phyloP scores from a whole-genome alignment of 2,797 vertebrate species.

The Manis crassicaudata region DNA sequence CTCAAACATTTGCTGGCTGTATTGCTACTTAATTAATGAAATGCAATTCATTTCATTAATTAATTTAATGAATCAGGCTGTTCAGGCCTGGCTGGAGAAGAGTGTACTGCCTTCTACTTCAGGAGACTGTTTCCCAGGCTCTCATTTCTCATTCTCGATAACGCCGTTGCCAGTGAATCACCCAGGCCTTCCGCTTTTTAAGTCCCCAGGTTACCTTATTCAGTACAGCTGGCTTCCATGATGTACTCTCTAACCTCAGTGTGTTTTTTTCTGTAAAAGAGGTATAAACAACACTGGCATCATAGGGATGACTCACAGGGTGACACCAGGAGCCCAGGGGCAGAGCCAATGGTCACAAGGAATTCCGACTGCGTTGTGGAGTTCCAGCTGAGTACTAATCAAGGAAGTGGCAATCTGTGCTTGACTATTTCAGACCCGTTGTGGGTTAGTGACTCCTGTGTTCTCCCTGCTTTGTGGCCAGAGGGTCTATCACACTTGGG shows the following conservation, averaged over 20 bases:
- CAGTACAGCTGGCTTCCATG: background rate
- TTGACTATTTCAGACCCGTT: background rate
- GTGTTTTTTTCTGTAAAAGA: background rate
- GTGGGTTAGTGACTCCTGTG: background rate
- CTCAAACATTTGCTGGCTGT: no score
- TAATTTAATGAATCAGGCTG: background rate
- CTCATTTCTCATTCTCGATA: background rate
- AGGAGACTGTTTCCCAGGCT: background rate
- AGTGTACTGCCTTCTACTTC: background rate
- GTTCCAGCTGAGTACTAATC: background rate
- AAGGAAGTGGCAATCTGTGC: background rate
- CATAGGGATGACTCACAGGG: background rate
- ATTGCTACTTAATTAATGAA: background rate
- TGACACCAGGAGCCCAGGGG: background rate
- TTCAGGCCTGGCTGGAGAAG: background rate
- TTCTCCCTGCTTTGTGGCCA: background rate
- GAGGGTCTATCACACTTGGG: background rate
- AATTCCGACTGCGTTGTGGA: no score
- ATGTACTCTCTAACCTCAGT: background rate
- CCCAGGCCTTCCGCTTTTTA: background rate
- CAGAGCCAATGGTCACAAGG: background rate
- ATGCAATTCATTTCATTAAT: background rate
- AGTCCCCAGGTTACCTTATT: background rate
- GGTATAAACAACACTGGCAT: background rate
- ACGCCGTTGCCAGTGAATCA: background rate